Base-by-base conservation (phyloP, 2,113 vertebrate genomes). In the Leiothrix lutea region DNA sequence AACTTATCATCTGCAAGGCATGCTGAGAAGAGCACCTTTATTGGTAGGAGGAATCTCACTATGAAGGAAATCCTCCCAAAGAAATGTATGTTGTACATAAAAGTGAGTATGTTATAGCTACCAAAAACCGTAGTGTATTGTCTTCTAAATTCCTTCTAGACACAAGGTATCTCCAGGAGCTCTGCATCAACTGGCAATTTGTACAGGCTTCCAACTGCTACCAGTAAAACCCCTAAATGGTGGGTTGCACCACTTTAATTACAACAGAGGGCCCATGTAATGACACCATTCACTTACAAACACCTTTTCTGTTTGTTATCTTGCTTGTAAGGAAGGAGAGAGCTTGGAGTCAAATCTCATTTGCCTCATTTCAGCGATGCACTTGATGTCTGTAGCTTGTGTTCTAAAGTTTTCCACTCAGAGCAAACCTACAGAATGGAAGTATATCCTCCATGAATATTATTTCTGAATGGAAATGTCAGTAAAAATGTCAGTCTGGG, bases 101-200 rank as follows among this genome's bases (percentile, higher is more conserved):
- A 90, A 71, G 17, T 29, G 6, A 67, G 9, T 20, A 4, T 23
- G n/a, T 40, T 51, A 3, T 9, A 60, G 35, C 23, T 44, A 60
- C 9, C 5, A 8, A 40, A 57, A 72, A 77, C 53, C 0, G 0
- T 29, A 47, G 6, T 33, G 4, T 48, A 24, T 14, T 60, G 7
- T 69, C 19, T 79, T 67, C 44, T 54, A 58, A 62, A n/a, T 20
- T 17, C 4, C 17, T 73, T 23, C 51, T 29, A 18, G 50, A 28
- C 4, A 47, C 20, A 18, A 67, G 31, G 20, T 10, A 28, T 47
- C 40, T 80, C n/a, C 31, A 61, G 69, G 54, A 80, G 16, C 12
- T 70, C 25, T 81, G 9, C 31, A 56, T 53, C n/a, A 69, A 7
- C 31, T 85, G 48, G 22, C 19, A 75, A 19, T 26, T 54, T 23